Percentiles rank a stretch among this genome's conserved stretches.
These are phyloP conservation scores for Oscheius sp. DNA, from an alignment of 1,140 invertebrate genomes.

Conservation along the genomic window DNA sequence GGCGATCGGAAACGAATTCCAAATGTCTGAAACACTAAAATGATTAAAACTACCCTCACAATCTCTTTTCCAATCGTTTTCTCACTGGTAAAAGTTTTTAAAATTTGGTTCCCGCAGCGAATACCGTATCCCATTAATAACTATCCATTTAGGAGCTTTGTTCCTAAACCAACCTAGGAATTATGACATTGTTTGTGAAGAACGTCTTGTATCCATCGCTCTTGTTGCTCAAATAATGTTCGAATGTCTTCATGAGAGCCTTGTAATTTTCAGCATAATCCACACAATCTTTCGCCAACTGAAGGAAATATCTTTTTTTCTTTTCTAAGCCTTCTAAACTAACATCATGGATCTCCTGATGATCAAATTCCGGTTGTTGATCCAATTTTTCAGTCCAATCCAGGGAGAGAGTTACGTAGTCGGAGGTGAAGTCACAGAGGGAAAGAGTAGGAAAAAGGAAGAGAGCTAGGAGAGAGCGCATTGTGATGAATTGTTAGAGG, in stretches of 20 bases:
- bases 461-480: no score
- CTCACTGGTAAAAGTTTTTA: no score
- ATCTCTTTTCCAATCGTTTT: no score
- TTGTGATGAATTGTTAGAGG: no score
- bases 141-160: background rate
- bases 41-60: no score
- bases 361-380: background rate
- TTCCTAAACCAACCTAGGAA: background rate
- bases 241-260: background rate
- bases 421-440: background rate
- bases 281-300: background rate
- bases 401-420: background rate
- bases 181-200: background rate
- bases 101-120: background rate
- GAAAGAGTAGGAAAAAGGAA: no score
- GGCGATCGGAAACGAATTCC: no score
- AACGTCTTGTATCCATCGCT: background rate
- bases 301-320: background rate
- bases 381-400: background rate
- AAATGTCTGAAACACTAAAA: no score
- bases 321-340: background rate
- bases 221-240: background rate
- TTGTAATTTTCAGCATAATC: background rate
- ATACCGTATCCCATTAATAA: background rate
- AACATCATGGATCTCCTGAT: background rate